Evolutionary conservation across 2,888 invertebrate species (phyloP), one percentile per base, ranked within the genome.

Genomic region (Scotopteryx bipunctaria): DNA sequence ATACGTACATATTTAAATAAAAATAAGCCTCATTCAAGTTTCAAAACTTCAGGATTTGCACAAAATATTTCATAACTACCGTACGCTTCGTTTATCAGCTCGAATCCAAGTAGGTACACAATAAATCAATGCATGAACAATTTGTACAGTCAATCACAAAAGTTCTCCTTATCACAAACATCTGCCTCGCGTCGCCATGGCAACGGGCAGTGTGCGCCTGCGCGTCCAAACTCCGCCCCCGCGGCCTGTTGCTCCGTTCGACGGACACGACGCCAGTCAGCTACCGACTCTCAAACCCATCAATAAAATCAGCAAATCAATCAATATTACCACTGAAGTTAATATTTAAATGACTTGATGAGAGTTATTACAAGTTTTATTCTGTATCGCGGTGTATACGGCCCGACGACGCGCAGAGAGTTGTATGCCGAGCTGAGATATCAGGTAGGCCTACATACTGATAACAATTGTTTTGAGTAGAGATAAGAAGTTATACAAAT

Each of bases 241-340:
- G 71, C 83, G 81, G 89, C 90, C 91, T 90, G 90, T 91, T 89
- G 91, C 85, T 87, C 74, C 70, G 29, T 25, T 40, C 36, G 25
- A 8, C 32, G 31, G 33, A 31, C 41, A 25, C 50, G 36, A 69
- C 83, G 85, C 81, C 87, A 89, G 89, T 90, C 73, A 76, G 65
- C 67, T 67, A 81, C 72, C 74, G 66, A 78, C 78, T 73, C 74
- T 68, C 76, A 66, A 71, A 70, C 67, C 63, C 63, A 66, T 66
- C 53, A 69, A 67, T 69, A 65, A 61, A 64, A 63, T 53, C 48
- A 51, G 23, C 54, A 32, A 50, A 58, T 61, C 32, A 32, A 46
- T 53, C 50, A 48, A 46, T 47, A 35, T 42, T 48, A 36, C 29
- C 36, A 45, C 13, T 23, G 29, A 35, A 53, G 50, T 45, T 27